Percentiles rank a stretch among this genome's conserved stretches.
Conservation (phyloP, 2,888 invertebrate species). For the Bellardia pandia region DNA sequence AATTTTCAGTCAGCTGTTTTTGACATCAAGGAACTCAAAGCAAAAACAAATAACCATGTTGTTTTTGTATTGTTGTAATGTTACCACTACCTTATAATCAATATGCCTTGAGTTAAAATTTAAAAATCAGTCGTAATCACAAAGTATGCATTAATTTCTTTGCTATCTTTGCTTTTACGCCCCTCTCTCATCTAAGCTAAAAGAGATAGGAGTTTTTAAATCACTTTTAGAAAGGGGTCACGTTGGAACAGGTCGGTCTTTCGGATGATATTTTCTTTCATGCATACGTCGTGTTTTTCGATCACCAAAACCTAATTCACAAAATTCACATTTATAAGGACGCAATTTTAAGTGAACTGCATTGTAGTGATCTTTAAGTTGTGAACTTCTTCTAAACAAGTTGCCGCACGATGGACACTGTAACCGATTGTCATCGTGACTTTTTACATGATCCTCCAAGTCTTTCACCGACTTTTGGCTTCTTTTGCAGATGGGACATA, state of each 20-base stretch:
- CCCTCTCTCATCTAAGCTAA: background rate
- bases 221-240: slow-evolving; percentile 26
- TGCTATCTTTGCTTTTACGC: background rate
- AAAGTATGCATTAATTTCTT: background rate
- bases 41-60: too few relatives aligned
- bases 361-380: slow-evolving; percentile 67
- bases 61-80: too few relatives aligned
- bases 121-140: too few relatives aligned
- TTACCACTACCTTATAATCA: too few relatives aligned
- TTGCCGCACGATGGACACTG: slow-evolving; percentile 66
- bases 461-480: slow-evolving; percentile 49
- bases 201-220: slow-evolving; percentile 4
- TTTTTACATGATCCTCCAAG: slow-evolving; percentile 59
- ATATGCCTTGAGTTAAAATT: too few relatives aligned
- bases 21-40: too few relatives aligned
- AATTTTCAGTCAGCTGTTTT: too few relatives aligned
- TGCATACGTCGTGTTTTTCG: slow-evolving; percentile 61
- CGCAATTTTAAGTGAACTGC: slow-evolving; percentile 64
- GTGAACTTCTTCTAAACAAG: slow-evolving; percentile 61
- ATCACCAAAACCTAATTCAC: slow-evolving; percentile 64
- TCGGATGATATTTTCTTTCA: slow-evolving; percentile 55
- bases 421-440: slow-evolving; percentile 61
- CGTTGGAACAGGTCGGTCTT: slow-evolving; percentile 26
- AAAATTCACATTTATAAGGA: slow-evolving; percentile 64
- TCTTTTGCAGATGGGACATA: slow-evolving; percentile 70